A percentile compares a stretch with the other conserved stretches of the same genome.
These are phyloP conservation scores for Helostoma temminkii DNA, from an alignment of 2,797 vertebrate genomes.

Conservation along the genomic window DNA sequence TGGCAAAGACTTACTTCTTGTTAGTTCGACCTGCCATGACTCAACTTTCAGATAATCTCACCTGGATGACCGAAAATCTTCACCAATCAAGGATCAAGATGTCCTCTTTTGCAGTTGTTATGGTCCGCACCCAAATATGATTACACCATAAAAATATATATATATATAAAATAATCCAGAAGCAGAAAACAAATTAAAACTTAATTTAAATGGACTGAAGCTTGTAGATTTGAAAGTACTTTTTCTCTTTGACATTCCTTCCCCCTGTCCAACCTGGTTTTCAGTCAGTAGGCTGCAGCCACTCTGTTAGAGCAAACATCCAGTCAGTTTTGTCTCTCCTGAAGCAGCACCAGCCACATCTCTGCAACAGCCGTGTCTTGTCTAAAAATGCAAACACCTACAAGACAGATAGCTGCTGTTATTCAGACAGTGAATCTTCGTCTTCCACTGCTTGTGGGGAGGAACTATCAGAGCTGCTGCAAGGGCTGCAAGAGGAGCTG, in stretches of 20 bases:
- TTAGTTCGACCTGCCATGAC: too few relatives aligned
- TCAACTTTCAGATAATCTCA: too few relatives aligned
- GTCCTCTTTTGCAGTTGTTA: too few relatives aligned
- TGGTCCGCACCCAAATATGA: too few relatives aligned
- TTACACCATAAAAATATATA: too few relatives aligned
- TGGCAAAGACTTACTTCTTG: too few relatives aligned
- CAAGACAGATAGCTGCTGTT: neutral
- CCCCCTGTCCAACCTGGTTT: neutral
- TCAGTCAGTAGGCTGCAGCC: slow-evolving; percentile 93
- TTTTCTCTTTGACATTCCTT: neutral
- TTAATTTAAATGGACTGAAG: too few relatives aligned
- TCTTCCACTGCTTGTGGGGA: slow-evolving; percentile 77
- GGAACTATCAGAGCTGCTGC: slow-evolving; percentile 90
- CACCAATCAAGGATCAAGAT: too few relatives aligned
- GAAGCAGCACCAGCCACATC: slow-evolving; percentile 93
- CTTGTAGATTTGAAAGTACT: too few relatives aligned
- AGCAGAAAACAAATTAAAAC: too few relatives aligned
- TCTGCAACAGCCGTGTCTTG: slow-evolving; percentile 92
- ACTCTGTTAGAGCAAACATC: slow-evolving; percentile 95
- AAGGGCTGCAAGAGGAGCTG: slow-evolving; percentile 93
- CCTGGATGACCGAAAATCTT: too few relatives aligned
- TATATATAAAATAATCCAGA: too few relatives aligned
- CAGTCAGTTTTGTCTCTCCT: slow-evolving; percentile 94
- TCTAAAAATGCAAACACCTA: slow-evolving; percentile 64
- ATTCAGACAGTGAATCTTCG: slow-evolving; percentile 68